Evolutionary conservation across 2,888 invertebrate species (phyloP).

Genomic region (Monochamus alternatus): DNA sequence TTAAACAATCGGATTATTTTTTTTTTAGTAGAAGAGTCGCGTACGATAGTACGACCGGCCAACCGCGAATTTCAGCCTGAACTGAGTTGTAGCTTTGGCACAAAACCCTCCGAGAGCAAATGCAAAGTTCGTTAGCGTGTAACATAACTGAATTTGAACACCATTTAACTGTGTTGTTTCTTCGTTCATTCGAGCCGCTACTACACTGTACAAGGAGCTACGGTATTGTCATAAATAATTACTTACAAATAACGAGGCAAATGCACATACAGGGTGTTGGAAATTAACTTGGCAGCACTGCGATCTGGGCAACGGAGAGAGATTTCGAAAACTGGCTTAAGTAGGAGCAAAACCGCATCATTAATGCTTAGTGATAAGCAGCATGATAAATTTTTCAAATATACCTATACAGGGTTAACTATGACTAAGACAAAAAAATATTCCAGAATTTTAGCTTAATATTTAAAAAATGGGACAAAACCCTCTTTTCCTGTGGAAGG

Average conservation of each 20-base stretch:
- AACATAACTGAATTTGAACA: conserved; percentile 39
- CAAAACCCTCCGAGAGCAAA: conserved; percentile 17
- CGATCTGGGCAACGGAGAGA: too few species aligned
- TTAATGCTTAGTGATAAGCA: too few species aligned
- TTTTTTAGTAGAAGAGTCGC: conserved; percentile 7
- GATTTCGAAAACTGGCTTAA: too few species aligned
- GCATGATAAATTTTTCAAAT: too few species aligned
- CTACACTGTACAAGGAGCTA: conserved; percentile 33
- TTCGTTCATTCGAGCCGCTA: conserved; percentile 15
- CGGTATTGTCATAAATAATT: conserved; percentile 46
- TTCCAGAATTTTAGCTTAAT: too few species aligned
- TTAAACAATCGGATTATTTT: conserved; percentile 9
- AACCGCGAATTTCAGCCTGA: conserved; percentile 38
- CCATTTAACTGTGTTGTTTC: conserved; percentile 27
- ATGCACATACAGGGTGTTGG: too few species aligned
- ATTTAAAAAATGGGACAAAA: too few species aligned
- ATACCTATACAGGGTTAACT: too few species aligned
- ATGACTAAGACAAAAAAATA: too few species aligned
- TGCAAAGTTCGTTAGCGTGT: conserved; percentile 37
- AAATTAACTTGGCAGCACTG: too few species aligned
- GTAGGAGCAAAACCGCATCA: too few species aligned
- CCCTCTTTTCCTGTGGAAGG: too few species aligned
- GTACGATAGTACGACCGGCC: conserved; percentile 18
- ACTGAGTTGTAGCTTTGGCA: conserved; percentile 37
- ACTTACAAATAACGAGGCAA: conserved; percentile 4